Percentiles rank a stretch among this genome's conserved stretches.
Conservation (phyloP, 2,113 vertebrate genomes). For the Spizaetus ornatus region DNA sequence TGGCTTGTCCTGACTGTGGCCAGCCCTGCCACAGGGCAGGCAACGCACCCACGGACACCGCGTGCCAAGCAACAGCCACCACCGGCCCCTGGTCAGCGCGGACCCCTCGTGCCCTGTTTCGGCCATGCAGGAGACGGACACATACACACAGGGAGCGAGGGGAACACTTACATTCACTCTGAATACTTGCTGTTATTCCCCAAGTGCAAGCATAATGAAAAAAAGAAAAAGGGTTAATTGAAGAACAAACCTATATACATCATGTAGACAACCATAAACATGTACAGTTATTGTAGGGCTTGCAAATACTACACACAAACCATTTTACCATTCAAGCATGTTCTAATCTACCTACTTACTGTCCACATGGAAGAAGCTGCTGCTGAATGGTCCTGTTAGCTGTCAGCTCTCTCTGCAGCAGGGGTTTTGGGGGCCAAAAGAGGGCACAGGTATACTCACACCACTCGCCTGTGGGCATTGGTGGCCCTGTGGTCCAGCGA, state of each 20-base stretch:
- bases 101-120: not conserved
- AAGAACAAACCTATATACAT: not conserved
- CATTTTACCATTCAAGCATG: too few relatives aligned
- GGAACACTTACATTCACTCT: constrained; percentile 88
- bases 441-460: too few relatives aligned
- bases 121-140: not conserved
- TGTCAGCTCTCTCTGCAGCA: not conserved
- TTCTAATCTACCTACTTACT: not conserved
- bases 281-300: fast-evolving
- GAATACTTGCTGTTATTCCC: constrained; percentile 97
- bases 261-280: not conserved
- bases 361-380: not conserved
- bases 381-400: not conserved
- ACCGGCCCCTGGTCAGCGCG: fast-evolving
- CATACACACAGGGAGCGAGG: not conserved
- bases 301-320: not conserved
- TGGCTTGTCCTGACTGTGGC: not conserved
- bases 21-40: not conserved
- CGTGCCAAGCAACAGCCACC: not conserved
- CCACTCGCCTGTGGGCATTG: not conserved
- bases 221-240: constrained; percentile 50
- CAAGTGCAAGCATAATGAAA: constrained; percentile 52
- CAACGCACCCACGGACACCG: fast-evolving
- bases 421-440: not conserved
- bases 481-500: fast-evolving